Evolutionary conservation across 1,140 invertebrate genomes (phyloP), one percentile per base, ranked within the genome.

Genomic region (Leptinotarsa texana): DNA sequence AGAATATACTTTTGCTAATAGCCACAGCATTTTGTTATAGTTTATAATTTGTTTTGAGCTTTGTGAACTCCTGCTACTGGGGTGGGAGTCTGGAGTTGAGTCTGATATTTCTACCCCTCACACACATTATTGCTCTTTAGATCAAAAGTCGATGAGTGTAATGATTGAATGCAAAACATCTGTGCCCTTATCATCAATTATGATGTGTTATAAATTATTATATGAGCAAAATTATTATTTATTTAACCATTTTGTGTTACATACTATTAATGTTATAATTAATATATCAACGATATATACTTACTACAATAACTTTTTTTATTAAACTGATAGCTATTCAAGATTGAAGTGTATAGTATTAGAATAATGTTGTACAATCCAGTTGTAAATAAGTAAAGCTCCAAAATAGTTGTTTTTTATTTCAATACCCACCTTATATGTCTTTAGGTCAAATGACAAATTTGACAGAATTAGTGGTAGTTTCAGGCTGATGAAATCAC

Each of bases 321-420:
- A 81, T 76, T 80, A 81, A 79, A 81, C 75, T 68, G 73, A 79
- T 78, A 80, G 79, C 72, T 80, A 77, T 80, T 81, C 72, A 75
- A 77, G 69, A 74, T 78, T 68, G 74, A 80, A 81, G 51, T 81
- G 80, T 81, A 81, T 80, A 81, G 77, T 81, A 81, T 79, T 81
- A 80, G 79, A 80, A 76, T 81, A 81, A 82, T 81, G 79, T 79
- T 83, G 81, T 82, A 82, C 80, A 82, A 83, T 83, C 82, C 81
- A 75, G 81, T 80, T 83, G 82, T 83, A 83, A 83, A 83, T 83
- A 83, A 82, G 80, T 74, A 72, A 78, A 75, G 63, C 69, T 69
- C 70, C 69, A 75, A 75, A 74, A 57, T 21, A 21, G 4, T 47
- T 18, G 42, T 70, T 13, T 70, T 61, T 70, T 22, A 51, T 70